phyloP scores from a whole-genome alignment of 2,113 vertebrate genomes.

The Henicopernis longicauda region DNA sequence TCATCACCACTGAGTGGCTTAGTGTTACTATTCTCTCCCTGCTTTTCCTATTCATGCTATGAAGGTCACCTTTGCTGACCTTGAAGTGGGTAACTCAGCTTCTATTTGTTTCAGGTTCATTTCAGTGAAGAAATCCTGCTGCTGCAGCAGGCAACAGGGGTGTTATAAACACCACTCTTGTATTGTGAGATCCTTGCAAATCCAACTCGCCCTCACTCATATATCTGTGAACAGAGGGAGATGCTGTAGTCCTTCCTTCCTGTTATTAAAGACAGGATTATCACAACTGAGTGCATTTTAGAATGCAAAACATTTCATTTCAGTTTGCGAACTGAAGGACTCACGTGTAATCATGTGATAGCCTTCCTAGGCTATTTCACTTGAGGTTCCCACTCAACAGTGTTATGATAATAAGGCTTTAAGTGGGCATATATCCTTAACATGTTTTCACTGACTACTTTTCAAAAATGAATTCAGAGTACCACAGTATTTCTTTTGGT shows the following conservation, averaged over 20 bases:
- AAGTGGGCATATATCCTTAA: background rate
- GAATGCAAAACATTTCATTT: background rate
- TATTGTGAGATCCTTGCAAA: background rate
- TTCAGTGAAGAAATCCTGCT: background rate
- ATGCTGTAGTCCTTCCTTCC: background rate
- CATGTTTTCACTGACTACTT: background rate
- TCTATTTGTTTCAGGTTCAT: background rate
- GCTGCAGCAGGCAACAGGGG: background rate
- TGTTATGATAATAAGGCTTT: background rate
- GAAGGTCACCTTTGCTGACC: background rate
- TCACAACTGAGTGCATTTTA: background rate
- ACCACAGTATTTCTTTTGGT: background rate
- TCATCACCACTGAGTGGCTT: background rate
- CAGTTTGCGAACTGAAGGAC: background rate
- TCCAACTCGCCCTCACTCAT: background rate
- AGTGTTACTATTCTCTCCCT: background rate
- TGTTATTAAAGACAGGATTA: background rate
- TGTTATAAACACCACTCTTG: background rate
- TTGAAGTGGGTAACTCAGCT: background rate
- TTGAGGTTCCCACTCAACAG: background rate
- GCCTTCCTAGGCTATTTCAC: background rate
- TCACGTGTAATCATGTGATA: background rate
- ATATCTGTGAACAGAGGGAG: background rate
- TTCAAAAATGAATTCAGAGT: background rate
- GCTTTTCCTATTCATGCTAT: background rate